phyloP scores from a whole-genome alignment of 1,140 invertebrate genomes.

The Drosophila nigromelanica region DNA sequence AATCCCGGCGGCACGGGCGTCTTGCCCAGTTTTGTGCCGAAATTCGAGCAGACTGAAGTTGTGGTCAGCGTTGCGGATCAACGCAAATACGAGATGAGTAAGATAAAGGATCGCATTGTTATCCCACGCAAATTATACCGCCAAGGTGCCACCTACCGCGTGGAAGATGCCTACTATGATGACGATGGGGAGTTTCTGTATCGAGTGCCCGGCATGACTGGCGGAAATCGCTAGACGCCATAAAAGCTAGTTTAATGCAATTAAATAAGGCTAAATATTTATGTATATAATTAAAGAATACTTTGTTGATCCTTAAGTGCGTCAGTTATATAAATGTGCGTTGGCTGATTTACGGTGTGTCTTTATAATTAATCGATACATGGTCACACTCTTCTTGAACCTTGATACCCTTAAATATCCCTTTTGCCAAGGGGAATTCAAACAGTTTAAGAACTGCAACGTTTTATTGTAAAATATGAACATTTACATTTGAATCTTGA shows the following conservation, averaged over 20 bases:
- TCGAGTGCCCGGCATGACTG: constrained; percentile 87
- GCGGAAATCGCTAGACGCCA: not conserved
- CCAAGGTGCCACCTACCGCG: constrained; percentile 87
- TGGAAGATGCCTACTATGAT: constrained; percentile 91
- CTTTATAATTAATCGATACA: not conserved
- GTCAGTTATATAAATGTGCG: not conserved
- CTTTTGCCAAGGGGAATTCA: too few relatives aligned
- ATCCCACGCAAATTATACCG: constrained; percentile 87
- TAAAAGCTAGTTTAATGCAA: not conserved
- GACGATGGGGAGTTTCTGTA: constrained; percentile 91
- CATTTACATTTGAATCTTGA: too few relatives aligned
- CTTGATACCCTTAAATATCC: too few relatives aligned
- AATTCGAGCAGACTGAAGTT: constrained; percentile 83
- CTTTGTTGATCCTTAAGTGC: too few relatives aligned
- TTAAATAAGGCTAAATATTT: not conserved
- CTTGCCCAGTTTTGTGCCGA: constrained; percentile 54
- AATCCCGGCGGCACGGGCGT: constrained; percentile 67
- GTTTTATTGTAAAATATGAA: too few relatives aligned
- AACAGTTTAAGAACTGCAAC: too few relatives aligned
- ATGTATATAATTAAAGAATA: not conserved
- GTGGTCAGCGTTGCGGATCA: constrained; percentile 63
- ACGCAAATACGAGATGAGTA: constrained; percentile 61
- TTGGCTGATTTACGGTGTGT: not conserved
- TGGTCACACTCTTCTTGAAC: not conserved
- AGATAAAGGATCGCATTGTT: constrained; percentile 85